Base-by-base conservation (phyloP, 2,888 invertebrate species). In the Caenorhabditis drosophilae region DNA sequence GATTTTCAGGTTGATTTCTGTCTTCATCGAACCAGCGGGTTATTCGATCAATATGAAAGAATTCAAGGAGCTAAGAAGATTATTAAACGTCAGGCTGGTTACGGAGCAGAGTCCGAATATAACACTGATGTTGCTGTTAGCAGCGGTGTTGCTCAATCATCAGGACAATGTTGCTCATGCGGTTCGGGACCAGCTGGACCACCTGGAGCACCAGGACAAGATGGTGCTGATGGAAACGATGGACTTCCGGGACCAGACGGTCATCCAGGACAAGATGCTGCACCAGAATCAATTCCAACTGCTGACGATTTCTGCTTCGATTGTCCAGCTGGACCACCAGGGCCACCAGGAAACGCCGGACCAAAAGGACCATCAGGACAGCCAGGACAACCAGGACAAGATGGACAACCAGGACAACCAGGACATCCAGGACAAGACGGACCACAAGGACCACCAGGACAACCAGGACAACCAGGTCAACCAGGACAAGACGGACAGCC, bases 161-260 rank as follows among this genome's bases (percentile, higher is more conserved):
- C 4, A 4, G 64, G 58, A 11, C 64, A 64, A 45, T 72, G 80
- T 73, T 79, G 78, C 75, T 70, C 76, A 40, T 80, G 80, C 70
- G 74, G 72, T 57, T 36, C 55, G 38, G 72, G 75, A 67, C 60
- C 68, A 49, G 60, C 73, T 50, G 73, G 77, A 73, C 73, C 77
- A 41, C 63, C 75, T 52, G 77, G 77, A 74, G 46, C 68, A 11
- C 77, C 77, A 62, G 81, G 81, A 67, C 56, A 70, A 22, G 76
- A 73, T 57, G 79, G 76, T 62, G 63, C 50, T n/a, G 69, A 77
- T 42, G 75, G 73, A 58, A 62, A 67, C 51, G 73, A 76, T 49
- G 70, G 71, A 63, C 58, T 63, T 42, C 68, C 70, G 47, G 80
- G 80, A 66, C 66, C 64, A 45, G 72, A 76, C 56, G 80, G 80